phyloP scores from a whole-genome alignment of 2,797 vertebrate genomes.

The Poeciliopsis presidionis region DNA sequence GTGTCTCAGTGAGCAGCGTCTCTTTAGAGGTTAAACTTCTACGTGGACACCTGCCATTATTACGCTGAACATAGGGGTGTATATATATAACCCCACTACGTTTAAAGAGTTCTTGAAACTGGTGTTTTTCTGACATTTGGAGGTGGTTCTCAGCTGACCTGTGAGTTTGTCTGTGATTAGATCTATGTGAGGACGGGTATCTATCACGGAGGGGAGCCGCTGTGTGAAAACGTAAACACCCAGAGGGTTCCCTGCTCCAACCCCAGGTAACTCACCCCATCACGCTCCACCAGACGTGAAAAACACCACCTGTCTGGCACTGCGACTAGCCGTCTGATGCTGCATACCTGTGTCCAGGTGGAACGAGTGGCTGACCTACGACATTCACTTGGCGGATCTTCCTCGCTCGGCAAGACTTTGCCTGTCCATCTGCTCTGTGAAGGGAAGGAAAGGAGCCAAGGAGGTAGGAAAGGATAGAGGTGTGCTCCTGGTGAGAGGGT shows the following conservation, averaged over 20 bases:
- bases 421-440: slow-evolving; percentile 71
- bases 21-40: neutral
- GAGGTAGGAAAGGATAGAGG: slow-evolving; percentile 49
- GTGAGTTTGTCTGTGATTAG: slow-evolving; percentile 68
- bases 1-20: neutral
- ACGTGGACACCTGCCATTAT: neutral
- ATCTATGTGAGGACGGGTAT: slow-evolving; percentile 97
- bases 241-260: slow-evolving; percentile 95
- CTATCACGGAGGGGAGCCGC: slow-evolving; percentile 94
- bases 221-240: slow-evolving; percentile 98
- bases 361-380: slow-evolving; percentile 70
- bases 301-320: neutral
- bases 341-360: slow-evolving; percentile 49
- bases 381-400: slow-evolving; percentile 75
- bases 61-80: neutral
- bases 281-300: neutral
- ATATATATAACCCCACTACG: neutral
- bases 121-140: neutral
- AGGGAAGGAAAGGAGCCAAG: slow-evolving; percentile 70
- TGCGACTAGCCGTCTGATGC: neutral
- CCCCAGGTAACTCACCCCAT: slow-evolving; percentile 82
- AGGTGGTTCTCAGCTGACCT: neutral
- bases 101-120: neutral
- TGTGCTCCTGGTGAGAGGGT: neutral
- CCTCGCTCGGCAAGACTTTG: slow-evolving; percentile 67